Evolutionary conservation across 2,888 invertebrate genomes (phyloP).

Genomic region (Agriotes lineatus): DNA sequence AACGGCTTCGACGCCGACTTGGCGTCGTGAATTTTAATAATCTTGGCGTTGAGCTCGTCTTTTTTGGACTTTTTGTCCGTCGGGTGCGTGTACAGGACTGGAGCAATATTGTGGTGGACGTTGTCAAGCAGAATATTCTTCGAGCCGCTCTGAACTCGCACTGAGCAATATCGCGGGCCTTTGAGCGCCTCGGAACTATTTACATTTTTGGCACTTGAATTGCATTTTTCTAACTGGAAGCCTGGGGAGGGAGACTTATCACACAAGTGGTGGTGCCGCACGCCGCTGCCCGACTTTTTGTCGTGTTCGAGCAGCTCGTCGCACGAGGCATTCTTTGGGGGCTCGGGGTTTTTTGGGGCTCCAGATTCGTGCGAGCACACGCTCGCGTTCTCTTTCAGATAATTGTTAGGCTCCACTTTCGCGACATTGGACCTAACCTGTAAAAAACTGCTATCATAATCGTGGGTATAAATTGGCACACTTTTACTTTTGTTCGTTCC

Average conservation of each 20-base stretch:
- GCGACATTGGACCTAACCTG: slow-evolving; percentile 31
- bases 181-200: slow-evolving; percentile 40
- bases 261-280: slow-evolving; percentile 47
- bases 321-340: not conserved
- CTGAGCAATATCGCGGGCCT: slow-evolving; percentile 82
- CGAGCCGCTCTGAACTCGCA: slow-evolving; percentile 82
- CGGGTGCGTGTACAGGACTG: slow-evolving; percentile 77
- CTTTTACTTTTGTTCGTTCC: slow-evolving; percentile 50
- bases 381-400: slow-evolving; percentile 49
- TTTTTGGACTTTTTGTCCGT: slow-evolving; percentile 44
- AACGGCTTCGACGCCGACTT: not conserved
- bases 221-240: slow-evolving; percentile 52
- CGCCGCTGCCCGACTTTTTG: not conserved
- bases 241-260: slow-evolving; percentile 50
- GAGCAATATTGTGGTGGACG: slow-evolving; percentile 78
- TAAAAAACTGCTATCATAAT: slow-evolving; percentile 40
- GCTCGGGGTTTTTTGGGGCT: not conserved
- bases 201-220: slow-evolving; percentile 50
- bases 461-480: slow-evolving; percentile 51
- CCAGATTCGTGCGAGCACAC: slow-evolving; percentile 6
- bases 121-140: slow-evolving; percentile 86
- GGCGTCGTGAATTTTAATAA: slow-evolving; percentile 7
- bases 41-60: slow-evolving; percentile 30
- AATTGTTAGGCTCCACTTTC: slow-evolving; percentile 64
- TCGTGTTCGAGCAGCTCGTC: slow-evolving; percentile 6